Evolutionary conservation across 2,888 invertebrate species (phyloP).

Genomic region (Drosophila tripunctata): DNA sequence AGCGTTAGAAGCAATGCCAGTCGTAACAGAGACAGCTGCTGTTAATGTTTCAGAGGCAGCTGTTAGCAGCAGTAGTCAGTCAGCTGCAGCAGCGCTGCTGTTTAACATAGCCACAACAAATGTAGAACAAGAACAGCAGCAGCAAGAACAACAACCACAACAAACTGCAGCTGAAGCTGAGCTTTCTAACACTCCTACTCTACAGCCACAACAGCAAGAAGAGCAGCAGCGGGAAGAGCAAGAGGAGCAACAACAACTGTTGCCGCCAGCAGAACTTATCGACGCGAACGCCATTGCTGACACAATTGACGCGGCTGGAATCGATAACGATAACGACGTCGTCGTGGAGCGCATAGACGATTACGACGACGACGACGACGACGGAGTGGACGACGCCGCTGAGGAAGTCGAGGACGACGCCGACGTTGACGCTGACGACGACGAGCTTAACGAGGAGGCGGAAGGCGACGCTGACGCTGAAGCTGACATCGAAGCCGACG

Average conservation of each 20-base stretch:
- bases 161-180: conserved; percentile 61
- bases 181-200: conserved; percentile 76
- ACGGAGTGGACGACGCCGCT: conserved; percentile 47
- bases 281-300: conserved; percentile 65
- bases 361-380: conserved; percentile 69
- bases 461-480: conserved; percentile 22
- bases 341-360: conserved; percentile 76
- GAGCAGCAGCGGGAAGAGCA: conserved; percentile 22
- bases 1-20: conserved; percentile 30
- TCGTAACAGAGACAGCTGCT: too few species aligned
- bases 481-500: too few species aligned
- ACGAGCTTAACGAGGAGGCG: too few species aligned
- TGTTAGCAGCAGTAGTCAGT: conserved; percentile 23
- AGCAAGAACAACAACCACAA: conserved; percentile 43
- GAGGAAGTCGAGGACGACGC: conserved; percentile 45
- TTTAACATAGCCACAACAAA: conserved; percentile 32
- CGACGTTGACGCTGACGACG: conserved; percentile 20
- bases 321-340: conserved; percentile 60
- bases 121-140: conserved; percentile 9
- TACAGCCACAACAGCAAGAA: conserved; percentile 58
- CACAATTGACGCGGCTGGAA: conserved; percentile 67
- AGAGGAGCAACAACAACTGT: conserved; percentile 23
- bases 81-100: conserved; percentile 35
- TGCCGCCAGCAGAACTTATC: conserved; percentile 31
- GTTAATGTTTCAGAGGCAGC: conserved; percentile 45